Base-by-base conservation (phyloP, 37 sponge, comb jelly and placozoan genomes). In the Beroe forskalii region DNA sequence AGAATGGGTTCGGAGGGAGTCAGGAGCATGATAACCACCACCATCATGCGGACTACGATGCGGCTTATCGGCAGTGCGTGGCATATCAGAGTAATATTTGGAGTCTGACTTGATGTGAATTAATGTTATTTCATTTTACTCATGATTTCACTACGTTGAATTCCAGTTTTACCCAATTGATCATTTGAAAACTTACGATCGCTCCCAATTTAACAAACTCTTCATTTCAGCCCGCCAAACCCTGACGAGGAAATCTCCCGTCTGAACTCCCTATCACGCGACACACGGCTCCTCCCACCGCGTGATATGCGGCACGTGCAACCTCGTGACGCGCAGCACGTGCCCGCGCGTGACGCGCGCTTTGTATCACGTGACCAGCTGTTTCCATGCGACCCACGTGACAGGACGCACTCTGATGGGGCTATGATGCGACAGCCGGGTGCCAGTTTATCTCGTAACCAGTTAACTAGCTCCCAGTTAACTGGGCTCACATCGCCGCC, bases 341-440 rank as follows among this genome's bases (percentile, higher is more conserved):
- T 48, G 55, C 55, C 55, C 6, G 12, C 55, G 55, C 55, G 55
- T 17, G 55, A 48, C 12, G 55, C 55, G 55, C 55, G 55, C 55
- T 48, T 48, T 12, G 6, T 48, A 12, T 48, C 55, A 48, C 55
- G 55, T 12, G 55, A 48, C 55, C 12, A 17, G 55, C 12, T 48
- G 55, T n/a, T n/a, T n/a, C 12, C 55, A 48, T 48, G 55, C 12
- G 66, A 80, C 55, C 86, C 86, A 32, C 43, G 86, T 38, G 86
- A 80, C 55, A 39, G 86, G 55, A 37, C 35, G 25, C 44, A 33
- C 55, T 80, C 86, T 20, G 86, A 80, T 30, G 86, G 86, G 37
- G 86, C 86, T 27, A 80, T 80, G 23, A 80, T 80, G 86, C 55
- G 55, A 48, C 31, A 37, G 75, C 75, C 23, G 37, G 75, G 75